Evolutionary conservation across 2,797 vertebrate genomes (phyloP).

Genomic region (Pantherophis alleghaniensis): DNA sequence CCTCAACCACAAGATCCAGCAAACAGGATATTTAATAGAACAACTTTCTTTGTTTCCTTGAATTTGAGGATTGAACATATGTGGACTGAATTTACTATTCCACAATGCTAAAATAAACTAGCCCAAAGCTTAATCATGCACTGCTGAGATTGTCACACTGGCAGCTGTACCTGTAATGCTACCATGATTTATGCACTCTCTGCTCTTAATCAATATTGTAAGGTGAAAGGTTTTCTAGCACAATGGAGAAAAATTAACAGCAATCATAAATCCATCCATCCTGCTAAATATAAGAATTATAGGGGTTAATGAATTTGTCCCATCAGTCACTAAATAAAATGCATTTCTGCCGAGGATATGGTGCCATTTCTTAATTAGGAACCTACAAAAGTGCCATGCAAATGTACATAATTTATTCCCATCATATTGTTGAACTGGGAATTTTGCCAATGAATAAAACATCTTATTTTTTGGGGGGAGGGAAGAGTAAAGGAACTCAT

Average conservation of each 20-base stretch:
- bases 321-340: constrained; percentile 60
- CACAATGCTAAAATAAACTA: neutral
- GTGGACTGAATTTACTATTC: neutral
- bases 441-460: constrained; percentile 71
- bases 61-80: neutral
- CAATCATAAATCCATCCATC: constrained; percentile 60
- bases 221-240: constrained; percentile 54
- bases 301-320: constrained; percentile 64
- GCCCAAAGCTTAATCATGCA: neutral
- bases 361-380: constrained; percentile 70
- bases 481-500: constrained; percentile 40
- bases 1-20: neutral
- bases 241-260: constrained; percentile 54
- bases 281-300: constrained; percentile 53
- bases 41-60: neutral
- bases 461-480: constrained; percentile 58
- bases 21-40: neutral
- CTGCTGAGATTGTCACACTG: constrained; percentile 47
- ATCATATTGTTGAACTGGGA: constrained; percentile 67
- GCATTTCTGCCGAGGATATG: constrained; percentile 50
- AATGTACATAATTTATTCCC: constrained; percentile 70
- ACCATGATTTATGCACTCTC: constrained; percentile 38
- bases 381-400: constrained; percentile 61
- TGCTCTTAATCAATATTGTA: constrained; percentile 53
- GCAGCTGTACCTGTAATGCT: constrained; percentile 36